Evolutionary conservation across 2,888 invertebrate genomes (phyloP), one percentile per base, ranked within the genome.

Genomic region (Agriotes lineatus): DNA sequence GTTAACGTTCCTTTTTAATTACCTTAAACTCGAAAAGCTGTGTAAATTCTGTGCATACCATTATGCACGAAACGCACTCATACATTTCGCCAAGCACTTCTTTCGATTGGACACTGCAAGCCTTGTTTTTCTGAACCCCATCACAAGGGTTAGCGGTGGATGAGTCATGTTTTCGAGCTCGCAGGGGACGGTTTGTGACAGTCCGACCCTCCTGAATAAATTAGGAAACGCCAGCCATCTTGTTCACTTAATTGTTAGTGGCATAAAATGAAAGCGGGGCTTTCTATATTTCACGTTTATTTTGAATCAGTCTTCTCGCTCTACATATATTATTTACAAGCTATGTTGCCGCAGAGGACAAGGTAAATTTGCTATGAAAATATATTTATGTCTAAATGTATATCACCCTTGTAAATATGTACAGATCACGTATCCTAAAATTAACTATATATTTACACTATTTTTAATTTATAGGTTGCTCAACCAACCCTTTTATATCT

Each of bases 121-220:
- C 48, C 10, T 48, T 9, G 35, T 50, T 61, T 50, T 61, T 61
- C 7, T 42, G 18, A 63, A 19, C 25, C 56, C 45, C 14, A 35
- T 54, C 54, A 60, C 44, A 60, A 60, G 60, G 66, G 66, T 60
- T 60, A 60, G 5, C 39, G 42, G 45, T 37, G 20, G 59, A 67
- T 67, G 66, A 67, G 48, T 67, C 66, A 67, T 65, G 57, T 57
- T 57, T 45, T 50, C 25, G 42, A 48, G 58, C 14, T 33, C 19
- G 35, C 9, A 57, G 42, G 63, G 62, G 65, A 25, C 12, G 30
- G 57, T 25, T 59, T 52, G 30, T 45, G 18, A 30, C 59, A 37
- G 42, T 44, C 35, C 42, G 35, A 54, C 66, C 66, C 66, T 54
- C 18, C 52, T 54, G 66, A 67, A 67, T 67, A 67, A 59, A 67